Evolutionary conservation across 1,140 invertebrate genomes (phyloP).

Genomic region (Drosophila bifasciata): DNA sequence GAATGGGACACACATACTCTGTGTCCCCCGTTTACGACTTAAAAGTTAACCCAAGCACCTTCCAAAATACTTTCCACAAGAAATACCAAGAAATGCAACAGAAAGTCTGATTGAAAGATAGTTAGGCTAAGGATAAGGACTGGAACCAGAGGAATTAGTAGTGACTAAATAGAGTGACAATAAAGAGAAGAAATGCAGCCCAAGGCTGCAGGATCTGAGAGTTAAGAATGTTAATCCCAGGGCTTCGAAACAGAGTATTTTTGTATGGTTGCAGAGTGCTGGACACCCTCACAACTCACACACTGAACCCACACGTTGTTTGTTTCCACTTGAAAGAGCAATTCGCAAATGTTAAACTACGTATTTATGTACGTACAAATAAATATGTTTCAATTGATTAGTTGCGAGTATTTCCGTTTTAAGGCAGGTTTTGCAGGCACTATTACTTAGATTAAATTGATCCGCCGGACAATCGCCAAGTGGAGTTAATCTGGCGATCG

Average conservation of each 20-base stretch:
- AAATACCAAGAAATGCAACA: constrained; percentile 52
- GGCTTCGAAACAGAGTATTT: constrained; percentile 21
- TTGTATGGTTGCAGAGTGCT: constrained; percentile 46
- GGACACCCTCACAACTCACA: constrained; percentile 55
- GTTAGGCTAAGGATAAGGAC: constrained; percentile 17
- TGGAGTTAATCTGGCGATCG: constrained; percentile 62
- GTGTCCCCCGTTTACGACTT: constrained; percentile 12
- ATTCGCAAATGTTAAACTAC: constrained; percentile 27
- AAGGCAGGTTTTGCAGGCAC: constrained; percentile 34
- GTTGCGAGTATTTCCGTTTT: constrained; percentile 61
- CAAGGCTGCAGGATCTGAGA: constrained; percentile 20
- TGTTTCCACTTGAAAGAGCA: background rate
- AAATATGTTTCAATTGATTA: constrained; percentile 44
- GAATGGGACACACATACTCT: background rate
- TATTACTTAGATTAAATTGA: constrained; percentile 64
- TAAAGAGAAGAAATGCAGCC: background rate
- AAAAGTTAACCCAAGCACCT: constrained; percentile 7
- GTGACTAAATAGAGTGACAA: constrained; percentile 11
- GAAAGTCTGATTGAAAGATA: constrained; percentile 61
- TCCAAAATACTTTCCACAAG: constrained; percentile 34
- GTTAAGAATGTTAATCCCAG: constrained; percentile 27
- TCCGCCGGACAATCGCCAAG: constrained; percentile 38
- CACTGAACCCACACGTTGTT: constrained; percentile 2
- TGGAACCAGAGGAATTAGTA: constrained; percentile 33
- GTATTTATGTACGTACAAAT: constrained; percentile 29